Percentiles rank a stretch among this genome's conserved stretches.
Conservation (phyloP, 2,888 invertebrate genomes). For the Caenorhabditis plicata region DNA sequence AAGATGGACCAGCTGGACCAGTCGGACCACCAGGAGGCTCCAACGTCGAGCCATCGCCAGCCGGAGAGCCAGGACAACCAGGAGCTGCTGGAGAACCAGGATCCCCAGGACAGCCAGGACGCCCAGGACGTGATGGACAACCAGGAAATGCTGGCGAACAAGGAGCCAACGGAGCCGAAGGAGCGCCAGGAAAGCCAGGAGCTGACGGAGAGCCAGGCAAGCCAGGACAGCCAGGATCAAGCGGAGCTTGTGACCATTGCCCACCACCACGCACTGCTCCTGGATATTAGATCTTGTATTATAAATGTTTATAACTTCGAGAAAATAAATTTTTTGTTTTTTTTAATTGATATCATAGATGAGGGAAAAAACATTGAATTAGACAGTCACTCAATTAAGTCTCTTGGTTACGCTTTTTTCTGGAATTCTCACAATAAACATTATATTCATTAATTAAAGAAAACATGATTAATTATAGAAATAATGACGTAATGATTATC, state of each 20-base stretch:
- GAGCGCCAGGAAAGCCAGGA: constrained; percentile 43
- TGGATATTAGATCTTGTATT: too few relatives aligned
- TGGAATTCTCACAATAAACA: too few relatives aligned
- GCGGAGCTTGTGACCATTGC: constrained; percentile 38
- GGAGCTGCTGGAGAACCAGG: constrained; percentile 37
- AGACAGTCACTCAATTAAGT: too few relatives aligned
- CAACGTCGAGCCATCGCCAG: constrained; percentile 39
- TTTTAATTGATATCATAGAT: too few relatives aligned
- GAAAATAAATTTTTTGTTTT: too few relatives aligned
- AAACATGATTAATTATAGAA: too few relatives aligned
- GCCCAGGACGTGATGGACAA: constrained; percentile 47
- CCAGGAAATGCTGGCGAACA: constrained; percentile 45
- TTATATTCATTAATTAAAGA: too few relatives aligned
- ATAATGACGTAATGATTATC: too few relatives aligned
- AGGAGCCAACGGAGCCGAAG: constrained; percentile 46
- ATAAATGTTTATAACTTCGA: too few relatives aligned
- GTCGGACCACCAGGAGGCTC: constrained; percentile 42
- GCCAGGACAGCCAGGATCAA: constrained; percentile 40
- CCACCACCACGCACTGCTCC: constrained; percentile 51
- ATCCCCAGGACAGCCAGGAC: constrained; percentile 41
- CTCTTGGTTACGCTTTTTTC: too few relatives aligned
- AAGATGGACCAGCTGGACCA: constrained; percentile 43
- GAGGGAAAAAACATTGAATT: too few relatives aligned
- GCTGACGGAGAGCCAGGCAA: constrained; percentile 43
- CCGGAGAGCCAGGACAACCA: constrained; percentile 40